Conservation (phyloP, 1,140 invertebrate species). For the Tetramorium alpestre region DNA sequence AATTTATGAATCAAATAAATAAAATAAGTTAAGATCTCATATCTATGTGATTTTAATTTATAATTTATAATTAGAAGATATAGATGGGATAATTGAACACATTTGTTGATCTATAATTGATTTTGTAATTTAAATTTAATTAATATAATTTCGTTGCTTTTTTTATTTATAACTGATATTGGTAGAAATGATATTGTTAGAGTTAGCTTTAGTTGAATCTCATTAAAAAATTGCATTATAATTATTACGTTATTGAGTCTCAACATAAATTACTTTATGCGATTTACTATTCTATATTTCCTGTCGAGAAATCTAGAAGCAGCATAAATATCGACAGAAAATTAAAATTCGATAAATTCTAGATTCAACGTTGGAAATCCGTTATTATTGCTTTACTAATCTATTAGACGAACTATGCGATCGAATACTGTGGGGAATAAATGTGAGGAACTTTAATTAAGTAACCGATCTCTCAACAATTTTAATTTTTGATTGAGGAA, state of each 20-base stretch:
- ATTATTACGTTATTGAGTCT: not conserved
- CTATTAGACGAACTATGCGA: not conserved
- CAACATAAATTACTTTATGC: not conserved
- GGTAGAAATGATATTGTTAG: not conserved
- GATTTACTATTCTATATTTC: not conserved
- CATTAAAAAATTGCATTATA: not conserved
- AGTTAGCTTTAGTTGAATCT: too few species aligned
- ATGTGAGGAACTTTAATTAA: not conserved
- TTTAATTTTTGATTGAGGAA: not conserved
- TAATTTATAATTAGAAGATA: not conserved
- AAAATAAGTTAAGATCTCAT: not conserved
- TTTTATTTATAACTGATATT: not conserved
- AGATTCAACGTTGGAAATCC: not conserved
- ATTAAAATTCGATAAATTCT: not conserved
- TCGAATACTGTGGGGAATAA: not conserved
- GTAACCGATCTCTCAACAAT: not conserved
- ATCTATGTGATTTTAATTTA: not conserved
- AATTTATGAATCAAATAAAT: not conserved
- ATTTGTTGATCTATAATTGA: not conserved
- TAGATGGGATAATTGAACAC: too few species aligned
- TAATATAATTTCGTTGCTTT: not conserved
- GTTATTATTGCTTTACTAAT: not conserved
- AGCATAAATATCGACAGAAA: not conserved
- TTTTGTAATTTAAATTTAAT: not conserved
- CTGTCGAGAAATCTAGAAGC: not conserved